These are phyloP conservation scores for Drosophila kokeensis DNA, from an alignment of 2,888 invertebrate species.

Conservation along the genomic window DNA sequence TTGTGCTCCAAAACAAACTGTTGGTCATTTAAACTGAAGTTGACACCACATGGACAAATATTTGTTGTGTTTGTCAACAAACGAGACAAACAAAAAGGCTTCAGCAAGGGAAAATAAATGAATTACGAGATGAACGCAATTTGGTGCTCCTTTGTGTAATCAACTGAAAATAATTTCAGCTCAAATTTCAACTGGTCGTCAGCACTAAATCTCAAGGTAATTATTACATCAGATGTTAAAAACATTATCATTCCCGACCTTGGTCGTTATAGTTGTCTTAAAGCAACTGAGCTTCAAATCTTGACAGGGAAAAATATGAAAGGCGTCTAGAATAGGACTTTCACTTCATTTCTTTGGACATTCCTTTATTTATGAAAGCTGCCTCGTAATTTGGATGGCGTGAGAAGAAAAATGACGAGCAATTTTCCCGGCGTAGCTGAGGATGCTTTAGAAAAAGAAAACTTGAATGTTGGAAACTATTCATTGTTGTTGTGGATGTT, in stretches of 20 bases:
- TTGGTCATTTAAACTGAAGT: conserved; percentile 3
- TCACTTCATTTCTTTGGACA: conserved; percentile 8
- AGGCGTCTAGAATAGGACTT: neutral
- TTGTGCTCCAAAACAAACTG: neutral
- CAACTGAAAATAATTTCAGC: conserved; percentile 28
- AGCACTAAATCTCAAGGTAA: conserved; percentile 19
- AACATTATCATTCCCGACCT: neutral
- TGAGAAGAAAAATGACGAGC: conserved; percentile 41
- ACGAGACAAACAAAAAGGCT: conserved; percentile 42
- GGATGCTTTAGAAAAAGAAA: conserved; percentile 21
- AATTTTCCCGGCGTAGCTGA: conserved; percentile 39
- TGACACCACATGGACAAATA: conserved; percentile 58
- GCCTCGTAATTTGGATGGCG: conserved; percentile 29
- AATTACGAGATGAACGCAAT: conserved; percentile 11
- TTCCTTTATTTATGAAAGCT: conserved; percentile 19
- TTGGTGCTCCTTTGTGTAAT: conserved; percentile 8
- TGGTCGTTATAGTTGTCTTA: neutral
- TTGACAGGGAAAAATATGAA: neutral
- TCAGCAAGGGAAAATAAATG: conserved; percentile 22
- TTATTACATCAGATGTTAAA: conserved; percentile 16
- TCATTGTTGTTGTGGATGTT: neutral
- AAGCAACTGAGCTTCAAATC: neutral
- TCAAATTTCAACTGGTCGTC: conserved; percentile 36
- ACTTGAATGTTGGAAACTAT: conserved; percentile 32
- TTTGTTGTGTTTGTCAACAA: conserved; percentile 46